These are phyloP conservation scores for Crocallis elinguaria DNA, from an alignment of 2,888 invertebrate genomes.

Conservation along the genomic window DNA sequence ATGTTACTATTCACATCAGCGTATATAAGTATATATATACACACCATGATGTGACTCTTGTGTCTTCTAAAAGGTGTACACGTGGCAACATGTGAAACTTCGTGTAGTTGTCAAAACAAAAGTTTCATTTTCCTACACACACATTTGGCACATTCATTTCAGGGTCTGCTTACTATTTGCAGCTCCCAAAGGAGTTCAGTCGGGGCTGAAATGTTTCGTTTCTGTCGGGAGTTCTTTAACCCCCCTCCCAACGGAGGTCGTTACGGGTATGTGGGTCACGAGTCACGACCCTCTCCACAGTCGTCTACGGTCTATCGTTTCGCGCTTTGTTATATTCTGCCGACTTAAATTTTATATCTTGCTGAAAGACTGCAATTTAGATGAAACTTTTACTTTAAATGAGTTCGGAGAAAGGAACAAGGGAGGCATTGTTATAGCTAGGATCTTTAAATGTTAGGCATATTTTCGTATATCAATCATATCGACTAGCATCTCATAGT, in stretches of 20 bases:
- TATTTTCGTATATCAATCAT: no score
- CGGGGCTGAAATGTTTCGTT: slow-evolving; percentile 10
- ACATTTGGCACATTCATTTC: slow-evolving; percentile 3
- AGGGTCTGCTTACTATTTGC: slow-evolving; percentile 5
- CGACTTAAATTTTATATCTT: not conserved
- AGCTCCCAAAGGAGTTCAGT: slow-evolving; percentile 11
- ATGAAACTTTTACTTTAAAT: not conserved
- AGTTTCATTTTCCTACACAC: not conserved
- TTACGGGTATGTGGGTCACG: slow-evolving; percentile 52
- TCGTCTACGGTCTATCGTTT: slow-evolving; percentile 22
- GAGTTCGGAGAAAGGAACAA: not conserved
- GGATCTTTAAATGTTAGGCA: not conserved
- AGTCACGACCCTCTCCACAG: slow-evolving; percentile 45
- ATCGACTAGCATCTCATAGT: no score
- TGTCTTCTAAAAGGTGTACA: no score
- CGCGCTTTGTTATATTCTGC: slow-evolving; percentile 27
- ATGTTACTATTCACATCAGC: no score
- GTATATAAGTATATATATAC: no score
- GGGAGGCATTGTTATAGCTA: no score
- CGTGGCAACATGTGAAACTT: no score
- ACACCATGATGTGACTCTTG: no score
- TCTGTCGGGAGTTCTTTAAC: slow-evolving; percentile 9
- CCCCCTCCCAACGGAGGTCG: slow-evolving; percentile 27
- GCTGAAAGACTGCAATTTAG: not conserved
- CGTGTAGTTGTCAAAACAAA: not conserved